phyloP scores from a whole-genome alignment of 2,797 vertebrate species.

The Semotilus atromaculatus region DNA sequence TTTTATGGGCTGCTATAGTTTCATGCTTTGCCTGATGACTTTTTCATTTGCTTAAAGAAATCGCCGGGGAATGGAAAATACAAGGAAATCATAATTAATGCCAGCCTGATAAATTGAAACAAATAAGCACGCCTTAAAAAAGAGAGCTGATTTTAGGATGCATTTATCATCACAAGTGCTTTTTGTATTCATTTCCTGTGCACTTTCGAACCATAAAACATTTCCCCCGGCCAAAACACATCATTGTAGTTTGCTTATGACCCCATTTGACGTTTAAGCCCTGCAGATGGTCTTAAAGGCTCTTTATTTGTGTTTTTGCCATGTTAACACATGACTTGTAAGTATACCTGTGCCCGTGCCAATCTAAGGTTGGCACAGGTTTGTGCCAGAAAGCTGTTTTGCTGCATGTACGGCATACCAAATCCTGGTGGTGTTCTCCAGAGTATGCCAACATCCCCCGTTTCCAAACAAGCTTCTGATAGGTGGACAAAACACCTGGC shows the following conservation, averaged over 20 bases:
- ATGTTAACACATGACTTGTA: slow-evolving; percentile 71
- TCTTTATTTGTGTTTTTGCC: slow-evolving; percentile 65
- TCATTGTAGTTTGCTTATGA: slow-evolving; percentile 67
- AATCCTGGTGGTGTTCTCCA: slow-evolving; percentile 75
- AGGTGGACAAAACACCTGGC: slow-evolving; percentile 54
- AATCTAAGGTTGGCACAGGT: slow-evolving; percentile 70
- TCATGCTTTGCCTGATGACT: slow-evolving; percentile 47
- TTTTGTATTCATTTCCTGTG: slow-evolving; percentile 16
- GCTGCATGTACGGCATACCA: slow-evolving; percentile 71
- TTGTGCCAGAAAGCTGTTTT: slow-evolving; percentile 62
- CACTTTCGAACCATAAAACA: slow-evolving; percentile 1
- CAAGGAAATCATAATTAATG: slow-evolving; percentile 30
- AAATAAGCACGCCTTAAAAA: slow-evolving; percentile 26
- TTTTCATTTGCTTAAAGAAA: slow-evolving; percentile 15
- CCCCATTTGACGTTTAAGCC: slow-evolving; percentile 68
- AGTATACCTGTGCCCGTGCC: slow-evolving; percentile 66
- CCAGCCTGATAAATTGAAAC: slow-evolving; percentile 28
- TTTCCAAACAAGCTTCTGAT: slow-evolving; percentile 70
- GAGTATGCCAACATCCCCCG: slow-evolving; percentile 70
- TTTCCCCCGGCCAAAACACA: not conserved
- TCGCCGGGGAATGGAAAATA: not conserved
- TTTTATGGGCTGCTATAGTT: slow-evolving; percentile 53
- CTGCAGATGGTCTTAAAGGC: slow-evolving; percentile 72
- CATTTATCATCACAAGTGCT: slow-evolving; percentile 20
- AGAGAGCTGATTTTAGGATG: slow-evolving; percentile 2